A percentile compares a stretch with the other conserved stretches of the same genome.
phyloP scores from a whole-genome alignment of 2,113 vertebrate genomes.

The Clarias gariepinus region DNA sequence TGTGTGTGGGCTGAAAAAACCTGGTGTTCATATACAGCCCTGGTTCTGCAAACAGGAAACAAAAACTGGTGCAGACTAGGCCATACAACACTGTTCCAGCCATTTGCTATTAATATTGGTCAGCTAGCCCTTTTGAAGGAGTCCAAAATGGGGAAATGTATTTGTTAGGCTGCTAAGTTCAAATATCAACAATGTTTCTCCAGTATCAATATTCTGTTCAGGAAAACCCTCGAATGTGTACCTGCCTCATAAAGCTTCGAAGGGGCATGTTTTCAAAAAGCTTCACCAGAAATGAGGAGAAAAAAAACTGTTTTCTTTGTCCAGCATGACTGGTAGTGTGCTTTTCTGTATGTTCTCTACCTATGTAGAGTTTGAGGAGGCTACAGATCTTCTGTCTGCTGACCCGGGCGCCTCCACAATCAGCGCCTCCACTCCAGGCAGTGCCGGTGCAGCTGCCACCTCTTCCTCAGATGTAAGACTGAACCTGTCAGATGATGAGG shows the following conservation, averaged over 20 bases:
- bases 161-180: no score
- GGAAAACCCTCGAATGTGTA: background rate
- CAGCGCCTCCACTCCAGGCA: constrained; percentile 46
- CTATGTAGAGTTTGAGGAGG: constrained; percentile 79
- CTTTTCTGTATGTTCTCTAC: background rate
- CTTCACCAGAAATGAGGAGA: background rate
- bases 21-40: no score
- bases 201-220: background rate
- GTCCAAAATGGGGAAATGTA: no score
- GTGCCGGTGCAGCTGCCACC: constrained; percentile 45
- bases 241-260: background rate
- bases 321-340: background rate
- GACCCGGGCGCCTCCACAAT: constrained; percentile 72
- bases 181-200: no score
- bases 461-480: constrained; percentile 69
- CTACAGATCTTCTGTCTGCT: constrained; percentile 74
- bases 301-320: background rate
- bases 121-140: no score
- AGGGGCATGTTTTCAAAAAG: background rate
- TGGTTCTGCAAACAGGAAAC: no score
- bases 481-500: constrained; percentile 73
- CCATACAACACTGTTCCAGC: no score
- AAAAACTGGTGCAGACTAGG: no score
- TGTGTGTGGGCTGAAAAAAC: no score
- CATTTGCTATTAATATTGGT: no score